phyloP scores from a whole-genome alignment of 2,797 vertebrate genomes.

The Mastacembelus armatus region DNA sequence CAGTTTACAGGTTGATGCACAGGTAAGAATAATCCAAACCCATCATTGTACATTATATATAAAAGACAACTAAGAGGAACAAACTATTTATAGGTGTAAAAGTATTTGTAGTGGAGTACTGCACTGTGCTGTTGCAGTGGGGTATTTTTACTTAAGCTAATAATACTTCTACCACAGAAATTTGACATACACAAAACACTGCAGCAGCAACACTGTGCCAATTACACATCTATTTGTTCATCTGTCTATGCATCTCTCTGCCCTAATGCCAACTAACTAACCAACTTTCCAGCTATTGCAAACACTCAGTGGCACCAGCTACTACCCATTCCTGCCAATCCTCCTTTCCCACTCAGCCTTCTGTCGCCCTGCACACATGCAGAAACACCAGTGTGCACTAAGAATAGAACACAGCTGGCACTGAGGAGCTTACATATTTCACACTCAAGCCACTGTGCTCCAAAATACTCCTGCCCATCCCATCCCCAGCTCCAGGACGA shows the following conservation, averaged over 20 bases:
- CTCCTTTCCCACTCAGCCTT: slow-evolving; percentile 69
- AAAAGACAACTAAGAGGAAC: too few species aligned
- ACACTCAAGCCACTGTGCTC: slow-evolving; percentile 79
- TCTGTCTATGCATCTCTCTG: background rate
- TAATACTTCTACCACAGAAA: background rate
- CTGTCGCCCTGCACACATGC: slow-evolving; percentile 71
- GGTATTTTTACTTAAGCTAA: background rate
- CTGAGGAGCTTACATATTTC: slow-evolving; percentile 83
- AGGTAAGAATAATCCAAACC: too few species aligned
- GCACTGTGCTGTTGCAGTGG: too few species aligned
- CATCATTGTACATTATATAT: too few species aligned
- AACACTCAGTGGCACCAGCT: slow-evolving; percentile 51
- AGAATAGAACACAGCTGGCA: slow-evolving; percentile 88
- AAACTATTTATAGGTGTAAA: too few species aligned
- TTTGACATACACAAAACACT: background rate
- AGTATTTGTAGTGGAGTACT: background rate
- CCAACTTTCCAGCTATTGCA: slow-evolving; percentile 55
- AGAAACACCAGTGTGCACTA: slow-evolving; percentile 75
- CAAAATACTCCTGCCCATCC: slow-evolving; percentile 76
- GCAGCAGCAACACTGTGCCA: background rate
- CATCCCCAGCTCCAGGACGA: slow-evolving; percentile 70
- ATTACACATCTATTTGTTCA: background rate
- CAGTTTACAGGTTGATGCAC: too few species aligned
- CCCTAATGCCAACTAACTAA: slow-evolving; percentile 23
- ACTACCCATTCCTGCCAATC: slow-evolving; percentile 67